Evolutionary conservation across 2,888 invertebrate genomes (phyloP).

Genomic region (Mycalesis mineus): DNA sequence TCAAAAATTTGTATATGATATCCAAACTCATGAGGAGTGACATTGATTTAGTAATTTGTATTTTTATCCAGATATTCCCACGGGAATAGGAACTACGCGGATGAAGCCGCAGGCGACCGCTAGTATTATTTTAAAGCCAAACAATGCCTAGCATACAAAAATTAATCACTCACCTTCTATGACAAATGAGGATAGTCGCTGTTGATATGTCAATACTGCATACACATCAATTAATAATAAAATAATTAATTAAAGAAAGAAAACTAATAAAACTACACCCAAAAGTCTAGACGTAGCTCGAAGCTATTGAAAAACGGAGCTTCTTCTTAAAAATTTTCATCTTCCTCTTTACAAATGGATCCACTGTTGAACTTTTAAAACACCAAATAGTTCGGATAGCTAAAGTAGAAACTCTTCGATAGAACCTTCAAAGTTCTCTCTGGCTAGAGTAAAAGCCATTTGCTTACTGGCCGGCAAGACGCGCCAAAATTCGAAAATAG

Average conservation of each 20-base stretch:
- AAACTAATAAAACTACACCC: constrained; percentile 19
- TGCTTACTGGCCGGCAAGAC: constrained; percentile 42
- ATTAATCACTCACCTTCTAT: constrained; percentile 12
- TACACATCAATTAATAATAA: constrained; percentile 10
- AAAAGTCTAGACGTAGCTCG: constrained; percentile 39
- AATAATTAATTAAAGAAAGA: constrained; percentile 4
- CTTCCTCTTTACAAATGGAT: constrained; percentile 67
- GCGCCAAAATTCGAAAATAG: constrained; percentile 60
- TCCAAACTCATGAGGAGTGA: too few species aligned
- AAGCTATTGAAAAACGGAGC: constrained; percentile 67
- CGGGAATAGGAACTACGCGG: too few species aligned
- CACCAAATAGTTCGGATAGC: constrained; percentile 3
- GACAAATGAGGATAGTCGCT: constrained; percentile 32
- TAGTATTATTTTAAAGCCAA: too few species aligned
- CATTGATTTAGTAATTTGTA: too few species aligned
- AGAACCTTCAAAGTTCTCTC: constrained; percentile 19
- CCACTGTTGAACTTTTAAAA: constrained; percentile 48
- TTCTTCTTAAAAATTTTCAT: constrained; percentile 76
- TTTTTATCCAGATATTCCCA: too few species aligned
- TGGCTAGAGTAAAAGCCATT: constrained; percentile 44
- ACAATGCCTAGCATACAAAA: background rate
- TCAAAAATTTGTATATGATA: too few species aligned
- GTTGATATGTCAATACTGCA: constrained; percentile 44
- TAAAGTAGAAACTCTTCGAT: constrained; percentile 12
- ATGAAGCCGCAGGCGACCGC: too few species aligned